Evolutionary conservation across 2,797 vertebrate species (phyloP), one percentile per base, ranked within the genome.

Genomic region (Monodelphis domestica): DNA sequence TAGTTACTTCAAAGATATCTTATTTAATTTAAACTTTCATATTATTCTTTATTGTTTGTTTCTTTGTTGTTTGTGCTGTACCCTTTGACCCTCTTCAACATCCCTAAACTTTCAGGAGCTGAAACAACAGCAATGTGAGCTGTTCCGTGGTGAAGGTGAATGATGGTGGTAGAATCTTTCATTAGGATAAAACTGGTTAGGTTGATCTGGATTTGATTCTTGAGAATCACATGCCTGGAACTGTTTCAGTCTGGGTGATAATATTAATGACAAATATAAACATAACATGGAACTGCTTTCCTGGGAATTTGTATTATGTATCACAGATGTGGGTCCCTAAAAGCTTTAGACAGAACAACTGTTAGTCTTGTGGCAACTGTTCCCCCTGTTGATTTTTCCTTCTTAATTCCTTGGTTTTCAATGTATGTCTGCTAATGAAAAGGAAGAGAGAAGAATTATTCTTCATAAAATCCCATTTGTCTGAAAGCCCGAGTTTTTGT

Each of bases 401-500:
- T 38, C 70, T 1, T 26, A 45, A 84, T 97, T 96, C 30, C 97
- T 98, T 96, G 92, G 95, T 97, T 93, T 91, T 95, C 96, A 97
- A 94, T 94, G 97, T 97, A 94, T 98, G 57, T 96, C 96, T 97
- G 97, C 95, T 96, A 91, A 97, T 96, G 97, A 97, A 55, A 38
- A 89, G 53, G 54, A 53, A 59, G 89, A 92, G 59, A 95, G 59
- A 98, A 97, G 94, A 78, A 94, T 96, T 97, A 50, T 89, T 94
- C 90, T 96, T 95, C 95, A 51, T 95, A 97, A 98, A 91, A 91
- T 96, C 97, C 93, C 95, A 97, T 98, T 98, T 98, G 96, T 57
- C 94, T 96, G 89, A 96, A 95, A 50, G 87, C 29, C 54, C 12
- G 51, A 94, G 94, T 50, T 84, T 78, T 84, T 84, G 26, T 84